phyloP scores from a whole-genome alignment of 2,888 invertebrate genomes.

The Melanotus villosus region DNA sequence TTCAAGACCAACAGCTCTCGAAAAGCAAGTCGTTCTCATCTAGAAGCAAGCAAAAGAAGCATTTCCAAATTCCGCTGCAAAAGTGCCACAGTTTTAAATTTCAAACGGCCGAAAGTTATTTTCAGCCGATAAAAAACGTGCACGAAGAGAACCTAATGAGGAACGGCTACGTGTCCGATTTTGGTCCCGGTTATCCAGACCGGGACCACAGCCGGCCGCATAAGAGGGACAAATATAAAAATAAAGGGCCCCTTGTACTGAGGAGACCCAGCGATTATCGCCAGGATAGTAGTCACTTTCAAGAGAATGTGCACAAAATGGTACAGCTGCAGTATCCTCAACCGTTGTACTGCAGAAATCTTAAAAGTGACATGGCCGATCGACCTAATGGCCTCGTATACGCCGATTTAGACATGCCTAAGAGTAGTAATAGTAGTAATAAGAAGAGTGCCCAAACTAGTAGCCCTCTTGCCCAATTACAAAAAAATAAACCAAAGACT shows the following conservation, averaged over 20 bases:
- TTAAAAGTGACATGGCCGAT: conserved; percentile 39
- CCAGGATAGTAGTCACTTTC: conserved; percentile 62
- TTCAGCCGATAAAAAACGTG: conserved; percentile 77
- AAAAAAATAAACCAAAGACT: conserved; percentile 68
- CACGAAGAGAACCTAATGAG: conserved; percentile 68
- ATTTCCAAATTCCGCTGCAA: conserved; percentile 76
- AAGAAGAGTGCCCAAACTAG: conserved; percentile 32
- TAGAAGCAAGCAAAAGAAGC: conserved; percentile 71
- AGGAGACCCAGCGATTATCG: conserved; percentile 62
- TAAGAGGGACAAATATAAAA: conserved; percentile 60
- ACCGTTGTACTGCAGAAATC: conserved; percentile 59
- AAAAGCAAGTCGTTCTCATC: conserved; percentile 68
- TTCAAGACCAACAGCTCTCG: conserved; percentile 63
- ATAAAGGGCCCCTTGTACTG: conserved; percentile 65
- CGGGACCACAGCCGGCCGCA: conserved; percentile 56
- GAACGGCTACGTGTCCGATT: conserved; percentile 66
- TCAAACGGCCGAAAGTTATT: conserved; percentile 72
- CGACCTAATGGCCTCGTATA: conserved; percentile 68
- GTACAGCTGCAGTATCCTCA: conserved; percentile 68
- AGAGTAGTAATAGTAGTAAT: conserved; percentile 49
- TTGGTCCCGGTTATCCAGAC: conserved; percentile 59
- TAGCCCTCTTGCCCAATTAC: conserved; percentile 54
- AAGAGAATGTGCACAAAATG: conserved; percentile 64
- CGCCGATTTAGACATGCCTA: conserved; percentile 69
- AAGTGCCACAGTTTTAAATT: conserved; percentile 76